These are phyloP conservation scores for Pelecanus crispus DNA, from an alignment of 2,113 vertebrate species.

Conservation along the genomic window DNA sequence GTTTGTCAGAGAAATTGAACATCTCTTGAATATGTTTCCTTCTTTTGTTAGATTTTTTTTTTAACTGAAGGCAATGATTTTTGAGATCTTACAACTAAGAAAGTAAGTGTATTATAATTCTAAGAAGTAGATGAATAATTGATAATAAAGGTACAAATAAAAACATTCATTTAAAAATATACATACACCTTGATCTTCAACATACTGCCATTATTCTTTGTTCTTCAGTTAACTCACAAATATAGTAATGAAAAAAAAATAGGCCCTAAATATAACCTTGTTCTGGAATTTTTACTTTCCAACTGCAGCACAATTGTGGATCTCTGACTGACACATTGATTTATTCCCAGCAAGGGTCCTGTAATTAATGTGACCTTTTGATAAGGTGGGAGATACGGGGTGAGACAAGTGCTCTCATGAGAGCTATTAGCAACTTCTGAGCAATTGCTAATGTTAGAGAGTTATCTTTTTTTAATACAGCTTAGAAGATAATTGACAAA, in stretches of 20 bases:
- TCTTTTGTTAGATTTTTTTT: neutral
- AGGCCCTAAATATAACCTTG: constrained; percentile 7
- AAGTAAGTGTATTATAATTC: neutral
- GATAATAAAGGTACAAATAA: neutral
- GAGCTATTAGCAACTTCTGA: constrained; percentile 75
- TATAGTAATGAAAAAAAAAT: neutral
- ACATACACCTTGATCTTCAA: neutral
- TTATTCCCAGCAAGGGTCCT: constrained; percentile 69
- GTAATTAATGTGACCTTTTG: constrained; percentile 79
- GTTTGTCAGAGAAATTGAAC: neutral
- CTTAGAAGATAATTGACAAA: constrained; percentile 73
- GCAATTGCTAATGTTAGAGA: constrained; percentile 70
- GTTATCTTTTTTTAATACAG: constrained; percentile 54
- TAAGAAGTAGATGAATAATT: neutral
- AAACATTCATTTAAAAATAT: neutral
- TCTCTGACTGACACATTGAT: constrained; percentile 68
- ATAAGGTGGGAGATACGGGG: constrained; percentile 68
- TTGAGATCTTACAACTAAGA: neutral
- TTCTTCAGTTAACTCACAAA: neutral
- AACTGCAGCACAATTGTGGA: constrained; percentile 42
- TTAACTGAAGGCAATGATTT: neutral
- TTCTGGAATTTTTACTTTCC: constrained; percentile 17
- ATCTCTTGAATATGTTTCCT: neutral
- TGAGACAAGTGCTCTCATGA: constrained; percentile 75
- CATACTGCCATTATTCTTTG: neutral